A percentile compares a stretch with the other conserved stretches of the same genome.
Evolutionary conservation across 1,140 invertebrate genomes (phyloP).

Genomic region (Heliconius eleuchia): DNA sequence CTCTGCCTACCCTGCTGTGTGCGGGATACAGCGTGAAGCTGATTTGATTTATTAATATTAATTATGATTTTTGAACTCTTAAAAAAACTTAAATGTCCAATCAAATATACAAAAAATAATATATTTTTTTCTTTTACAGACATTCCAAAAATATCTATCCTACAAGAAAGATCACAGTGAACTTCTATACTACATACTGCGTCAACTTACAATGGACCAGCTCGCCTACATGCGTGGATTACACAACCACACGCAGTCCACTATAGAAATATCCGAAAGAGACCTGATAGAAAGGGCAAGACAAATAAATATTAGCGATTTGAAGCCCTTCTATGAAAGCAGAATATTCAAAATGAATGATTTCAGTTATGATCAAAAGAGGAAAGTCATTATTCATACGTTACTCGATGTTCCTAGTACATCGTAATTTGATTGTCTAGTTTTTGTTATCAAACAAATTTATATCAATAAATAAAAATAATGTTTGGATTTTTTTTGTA

Average conservation of each 20-base stretch:
- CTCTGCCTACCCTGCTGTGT: no score
- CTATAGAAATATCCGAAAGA: constrained; percentile 95
- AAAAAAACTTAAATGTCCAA: no score
- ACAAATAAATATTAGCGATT: constrained; percentile 94
- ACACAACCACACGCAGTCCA: constrained; percentile 86
- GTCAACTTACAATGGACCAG: constrained; percentile 96
- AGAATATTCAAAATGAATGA: constrained; percentile 95
- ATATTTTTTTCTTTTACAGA: constrained; percentile 79
- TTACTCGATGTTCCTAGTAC: constrained; percentile 82
- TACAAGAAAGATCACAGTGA: constrained; percentile 98
- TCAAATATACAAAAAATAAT: no score
- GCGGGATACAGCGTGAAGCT: no score
- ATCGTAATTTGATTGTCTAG: constrained; percentile 1
- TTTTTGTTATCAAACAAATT: background rate
- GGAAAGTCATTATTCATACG: constrained; percentile 93
- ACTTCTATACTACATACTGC: constrained; percentile 96
- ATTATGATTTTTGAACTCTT: no score
- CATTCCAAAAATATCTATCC: constrained; percentile 95
- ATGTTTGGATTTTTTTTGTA: background rate
- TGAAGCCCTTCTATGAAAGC: constrained; percentile 96
- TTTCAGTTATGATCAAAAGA: constrained; percentile 92
- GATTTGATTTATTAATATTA: no score
- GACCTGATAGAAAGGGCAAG: constrained; percentile 95
- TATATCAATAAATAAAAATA: background rate
- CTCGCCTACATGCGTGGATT: constrained; percentile 92